Evolutionary conservation across 2,797 vertebrate species (phyloP), one percentile per base, ranked within the genome.

Genomic region (Brachyalestes nurse): DNA sequence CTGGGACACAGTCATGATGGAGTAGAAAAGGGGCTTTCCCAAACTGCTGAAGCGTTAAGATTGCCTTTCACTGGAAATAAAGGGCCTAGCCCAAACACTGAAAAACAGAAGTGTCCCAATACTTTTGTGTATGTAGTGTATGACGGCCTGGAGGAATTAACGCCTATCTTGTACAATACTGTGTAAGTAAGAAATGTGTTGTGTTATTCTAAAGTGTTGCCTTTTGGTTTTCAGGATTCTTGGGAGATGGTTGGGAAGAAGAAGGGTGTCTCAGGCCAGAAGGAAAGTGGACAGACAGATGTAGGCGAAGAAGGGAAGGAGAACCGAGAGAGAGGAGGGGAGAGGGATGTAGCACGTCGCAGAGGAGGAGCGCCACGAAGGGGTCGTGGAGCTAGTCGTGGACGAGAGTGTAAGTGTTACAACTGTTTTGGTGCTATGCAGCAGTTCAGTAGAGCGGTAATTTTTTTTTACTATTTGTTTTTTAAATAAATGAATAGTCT

Each of bases 161-260:
- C 5, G 34, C 5, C 5, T 34, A 34, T 34, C 28, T 28, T 28
- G 28, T 28, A 28, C 28, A 28, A 28, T 28, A 28, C 1, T 28
- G 28, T 34, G 34, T 34, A 34, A 34, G 34, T 34, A 34, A 34
- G 34, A 34, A 34, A 34, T 34, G 34, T 28, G 28, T 28, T 34
- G 34, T 34, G 34, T 34, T 47, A 47, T 47, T 8, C 45, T 47
- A 47, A 47, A 47, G 45, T 8, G 12, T 38, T 69, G 21, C 65
- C 34, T 1, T 77, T 28, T 66, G 45, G 80, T 85, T 51, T 72
- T 5, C 84, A 99, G 98, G 97, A 99, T 88, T 99, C 98, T 72
- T 99, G 98, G 97, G 97, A 99, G 83, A 99, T 99, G 97, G 98
- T 99, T 2, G 98, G 98, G 40, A 99, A 99, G 93, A 99, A 99